Evolutionary conservation across 2,888 invertebrate species (phyloP).

Genomic region (Cheilosia impressa): DNA sequence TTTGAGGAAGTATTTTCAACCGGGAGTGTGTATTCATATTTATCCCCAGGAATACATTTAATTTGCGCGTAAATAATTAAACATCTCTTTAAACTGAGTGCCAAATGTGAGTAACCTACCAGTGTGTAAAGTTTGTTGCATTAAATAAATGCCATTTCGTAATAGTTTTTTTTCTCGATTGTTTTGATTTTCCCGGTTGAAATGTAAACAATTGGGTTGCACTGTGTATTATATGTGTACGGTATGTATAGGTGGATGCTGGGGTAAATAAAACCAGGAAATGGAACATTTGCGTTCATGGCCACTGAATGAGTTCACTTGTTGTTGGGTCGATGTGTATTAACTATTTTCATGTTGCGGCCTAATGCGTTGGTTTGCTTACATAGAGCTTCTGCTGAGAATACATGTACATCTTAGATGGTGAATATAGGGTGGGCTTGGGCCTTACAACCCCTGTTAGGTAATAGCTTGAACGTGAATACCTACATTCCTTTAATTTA

Average conservation of each 20-base stretch:
- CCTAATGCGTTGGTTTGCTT: background rate
- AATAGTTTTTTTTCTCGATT: background rate
- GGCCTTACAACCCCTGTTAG: background rate
- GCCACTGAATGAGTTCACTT: slow-evolving; percentile 29
- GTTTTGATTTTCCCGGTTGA: background rate
- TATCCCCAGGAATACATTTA: background rate
- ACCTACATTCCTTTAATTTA: background rate
- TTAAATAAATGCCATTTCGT: slow-evolving; percentile 14
- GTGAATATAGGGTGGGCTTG: background rate
- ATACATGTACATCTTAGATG: background rate
- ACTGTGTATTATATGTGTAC: background rate
- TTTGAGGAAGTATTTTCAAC: slow-evolving; percentile 46
- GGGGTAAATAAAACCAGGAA: slow-evolving; percentile 34
- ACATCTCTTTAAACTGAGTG: slow-evolving; percentile 21
- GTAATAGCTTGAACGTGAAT: background rate
- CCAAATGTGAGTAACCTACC: slow-evolving; percentile 35
- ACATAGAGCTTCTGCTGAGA: background rate
- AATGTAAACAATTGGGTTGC: background rate
- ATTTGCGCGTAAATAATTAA: slow-evolving; percentile 5
- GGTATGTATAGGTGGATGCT: background rate
- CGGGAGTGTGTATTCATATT: slow-evolving; percentile 5
- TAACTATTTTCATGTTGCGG: background rate
- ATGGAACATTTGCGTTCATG: slow-evolving; percentile 38
- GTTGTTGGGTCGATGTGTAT: slow-evolving; percentile 3
- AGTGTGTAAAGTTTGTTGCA: slow-evolving; percentile 19